phyloP scores from a whole-genome alignment of 2,888 invertebrate genomes.

The Cataglyphis livida region DNA sequence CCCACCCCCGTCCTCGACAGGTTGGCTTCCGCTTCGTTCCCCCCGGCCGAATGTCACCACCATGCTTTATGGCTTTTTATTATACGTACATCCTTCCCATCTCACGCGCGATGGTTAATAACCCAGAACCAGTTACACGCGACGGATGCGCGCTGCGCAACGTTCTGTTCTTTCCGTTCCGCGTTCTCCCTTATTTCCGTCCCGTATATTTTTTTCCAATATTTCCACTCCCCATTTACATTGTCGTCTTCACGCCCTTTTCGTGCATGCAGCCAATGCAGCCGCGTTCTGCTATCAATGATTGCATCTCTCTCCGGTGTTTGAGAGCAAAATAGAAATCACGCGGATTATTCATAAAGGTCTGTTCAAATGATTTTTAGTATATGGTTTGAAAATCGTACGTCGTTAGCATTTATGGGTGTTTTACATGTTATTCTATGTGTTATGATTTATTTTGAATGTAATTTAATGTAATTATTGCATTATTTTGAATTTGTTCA shows the following conservation, averaged over 20 bases:
- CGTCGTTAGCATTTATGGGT: background rate
- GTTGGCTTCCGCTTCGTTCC: constrained; percentile 67
- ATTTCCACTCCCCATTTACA: constrained; percentile 22
- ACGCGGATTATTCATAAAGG: constrained; percentile 33
- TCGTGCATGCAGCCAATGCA: constrained; percentile 20
- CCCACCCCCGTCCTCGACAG: constrained; percentile 60
- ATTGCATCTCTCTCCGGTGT: constrained; percentile 30
- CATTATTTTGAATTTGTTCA: background rate
- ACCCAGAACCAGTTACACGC: constrained; percentile 67
- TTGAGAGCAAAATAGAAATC: constrained; percentile 47
- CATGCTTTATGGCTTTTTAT: constrained; percentile 71
- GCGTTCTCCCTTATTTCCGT: constrained; percentile 49
- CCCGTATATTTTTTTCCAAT: background rate
- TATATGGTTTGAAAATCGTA: background rate
- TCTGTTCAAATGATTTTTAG: background rate
- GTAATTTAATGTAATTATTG: background rate
- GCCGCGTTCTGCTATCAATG: constrained; percentile 26
- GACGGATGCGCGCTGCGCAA: constrained; percentile 19
- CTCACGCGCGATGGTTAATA: constrained; percentile 66
- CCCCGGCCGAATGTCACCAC: constrained; percentile 13
- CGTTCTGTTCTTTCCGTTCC: constrained; percentile 29
- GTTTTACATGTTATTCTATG: too few species aligned
- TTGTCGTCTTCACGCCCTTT: constrained; percentile 14
- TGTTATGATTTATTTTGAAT: background rate
- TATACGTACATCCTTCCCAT: constrained; percentile 60